Conservation (phyloP, 2,113 vertebrate genomes). For the Campylorhamphus procurvoides region DNA sequence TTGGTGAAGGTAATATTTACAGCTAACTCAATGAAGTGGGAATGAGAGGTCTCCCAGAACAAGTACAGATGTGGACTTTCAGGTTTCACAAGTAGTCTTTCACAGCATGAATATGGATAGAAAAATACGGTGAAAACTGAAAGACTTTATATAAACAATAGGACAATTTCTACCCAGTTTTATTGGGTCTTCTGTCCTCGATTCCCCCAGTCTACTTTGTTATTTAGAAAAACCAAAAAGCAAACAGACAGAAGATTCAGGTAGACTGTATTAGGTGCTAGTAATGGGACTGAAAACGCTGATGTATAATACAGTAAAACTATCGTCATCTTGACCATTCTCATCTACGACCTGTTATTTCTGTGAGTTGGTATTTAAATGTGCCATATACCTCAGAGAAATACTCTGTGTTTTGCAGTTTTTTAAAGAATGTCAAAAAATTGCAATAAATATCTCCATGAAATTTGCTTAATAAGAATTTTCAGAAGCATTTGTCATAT, state of each 20-base stretch:
- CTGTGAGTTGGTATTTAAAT: not conserved
- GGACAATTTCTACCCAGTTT: not conserved
- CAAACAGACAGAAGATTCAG: not conserved
- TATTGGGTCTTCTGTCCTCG: not conserved
- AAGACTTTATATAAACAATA: not conserved
- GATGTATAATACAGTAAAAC: not conserved
- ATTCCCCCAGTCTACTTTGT: not conserved
- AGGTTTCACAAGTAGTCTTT: not conserved
- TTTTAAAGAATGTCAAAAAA: not conserved
- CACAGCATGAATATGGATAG: not conserved
- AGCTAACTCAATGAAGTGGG: not conserved
- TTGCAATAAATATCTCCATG: not conserved
- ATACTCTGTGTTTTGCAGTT: not conserved
- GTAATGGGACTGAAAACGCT: not conserved
- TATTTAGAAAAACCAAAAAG: not conserved
- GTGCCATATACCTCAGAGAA: not conserved
- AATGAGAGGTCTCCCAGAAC: not conserved
- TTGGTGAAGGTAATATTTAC: not conserved
- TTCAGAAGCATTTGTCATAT: slow-evolving; percentile 26
- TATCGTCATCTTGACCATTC: not conserved
- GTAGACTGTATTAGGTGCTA: not conserved
- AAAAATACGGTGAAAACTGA: not conserved
- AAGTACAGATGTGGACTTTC: not conserved
- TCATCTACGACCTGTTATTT: not conserved
- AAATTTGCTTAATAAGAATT: slow-evolving; percentile 54